Base-by-base conservation (phyloP, 2,113 vertebrate species). In the Mixornis gularis region DNA sequence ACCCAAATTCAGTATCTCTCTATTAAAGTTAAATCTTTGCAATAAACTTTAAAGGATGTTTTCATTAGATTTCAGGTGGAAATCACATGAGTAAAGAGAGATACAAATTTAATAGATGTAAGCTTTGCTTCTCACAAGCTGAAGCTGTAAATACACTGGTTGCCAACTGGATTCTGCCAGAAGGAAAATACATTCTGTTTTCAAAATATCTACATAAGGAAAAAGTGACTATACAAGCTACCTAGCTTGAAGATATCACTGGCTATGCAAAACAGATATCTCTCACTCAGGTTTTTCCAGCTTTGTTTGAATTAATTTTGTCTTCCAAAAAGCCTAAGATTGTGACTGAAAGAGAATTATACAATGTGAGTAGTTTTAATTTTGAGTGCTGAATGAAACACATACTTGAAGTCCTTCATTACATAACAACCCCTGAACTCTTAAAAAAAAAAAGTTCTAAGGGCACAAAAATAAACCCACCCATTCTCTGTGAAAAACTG, bases 11-110 rank as follows among this genome's bases (percentile, higher is more conserved):
- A 80, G 44, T 52, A 16, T 68, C 48, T 87, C 65, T 79, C 32
- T 79, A 87, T 51, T 86, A 88, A 87, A 79, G 55, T 79, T 91
- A 46, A 92, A 63, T 85, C 30, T 79, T 82, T 77, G 51, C 59
- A 95, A 89, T 87, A 87, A 85, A 92, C 12, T 85, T 91, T 73
- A 87, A 91, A 85, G 55, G 51, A 85, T 44, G 20, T 70, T 91
- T 92, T 85, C 84, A 82, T 92, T 95, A 91, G 79, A 89, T 91
- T 85, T 80, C n/a, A 58, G 6, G 17, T 17, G 36, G 52, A 85
- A 93, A 88, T 60, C 55, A 77, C 29, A 76, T 26, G 48, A 87
- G 51, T 53, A 87, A 69, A 81, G 48, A 86, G 40, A 89, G 60
- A 87, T 65, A 94, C 44, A 82, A 79, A 92, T 79, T 85, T 89